These are phyloP conservation scores for Epistrophe grossulariae DNA, from an alignment of 2,888 invertebrate genomes.

Conservation along the genomic window DNA sequence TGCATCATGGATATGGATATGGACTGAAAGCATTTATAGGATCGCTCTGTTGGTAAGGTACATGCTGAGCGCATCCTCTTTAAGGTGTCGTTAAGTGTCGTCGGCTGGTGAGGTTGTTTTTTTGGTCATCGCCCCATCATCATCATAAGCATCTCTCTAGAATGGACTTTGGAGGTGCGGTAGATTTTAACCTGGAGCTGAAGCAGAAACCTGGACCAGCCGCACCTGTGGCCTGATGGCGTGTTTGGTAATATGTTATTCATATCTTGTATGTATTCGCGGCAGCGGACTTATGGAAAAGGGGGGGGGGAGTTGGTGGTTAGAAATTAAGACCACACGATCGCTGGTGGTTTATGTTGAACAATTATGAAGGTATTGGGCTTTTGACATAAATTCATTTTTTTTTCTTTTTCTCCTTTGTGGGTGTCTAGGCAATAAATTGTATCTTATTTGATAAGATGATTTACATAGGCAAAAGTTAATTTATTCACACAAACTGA, in stretches of 20 bases:
- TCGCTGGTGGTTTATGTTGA: conserved; percentile 31
- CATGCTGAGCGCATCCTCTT: conserved; percentile 56
- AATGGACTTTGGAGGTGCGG: conserved; percentile 38
- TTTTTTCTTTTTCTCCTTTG: neutral
- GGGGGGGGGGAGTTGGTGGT: neutral
- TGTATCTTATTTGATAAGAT: conserved; percentile 4
- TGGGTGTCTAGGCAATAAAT: conserved; percentile 18
- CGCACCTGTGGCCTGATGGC: conserved; percentile 33
- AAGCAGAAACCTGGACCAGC: conserved; percentile 13
- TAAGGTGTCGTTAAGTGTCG: conserved; percentile 69
- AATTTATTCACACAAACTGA: conserved; percentile 3
- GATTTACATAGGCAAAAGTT: conserved; percentile 3
- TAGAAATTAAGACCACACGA: conserved; percentile 69
- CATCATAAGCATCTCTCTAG: conserved; percentile 62
- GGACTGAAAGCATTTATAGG: conserved; percentile 27
- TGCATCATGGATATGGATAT: conserved; percentile 18
- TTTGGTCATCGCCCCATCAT: conserved; percentile 64
- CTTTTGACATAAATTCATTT: conserved; percentile 15
- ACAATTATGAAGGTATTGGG: conserved; percentile 48
- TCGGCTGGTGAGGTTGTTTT: conserved; percentile 56
- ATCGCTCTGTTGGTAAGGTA: conserved; percentile 26
- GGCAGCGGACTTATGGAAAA: neutral
- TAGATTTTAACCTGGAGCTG: conserved; percentile 37
- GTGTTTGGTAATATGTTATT: conserved; percentile 42
- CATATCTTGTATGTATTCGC: conserved; percentile 16